Conservation (phyloP, 2,797 vertebrate genomes). For the Melanotaenia boesemani region DNA sequence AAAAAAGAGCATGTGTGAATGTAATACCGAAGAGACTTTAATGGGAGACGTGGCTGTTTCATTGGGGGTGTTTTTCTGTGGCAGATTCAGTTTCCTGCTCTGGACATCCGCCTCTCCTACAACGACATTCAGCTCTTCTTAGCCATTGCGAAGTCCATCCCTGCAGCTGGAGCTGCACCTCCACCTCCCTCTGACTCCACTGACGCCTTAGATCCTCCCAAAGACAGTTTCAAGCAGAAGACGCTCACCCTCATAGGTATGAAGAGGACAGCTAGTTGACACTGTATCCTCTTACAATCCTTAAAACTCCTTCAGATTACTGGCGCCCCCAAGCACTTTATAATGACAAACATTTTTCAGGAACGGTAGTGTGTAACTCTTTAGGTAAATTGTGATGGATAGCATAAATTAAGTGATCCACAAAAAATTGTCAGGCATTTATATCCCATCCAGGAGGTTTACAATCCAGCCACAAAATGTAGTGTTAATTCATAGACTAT, state of each 20-base stretch:
- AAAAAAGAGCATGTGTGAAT: background rate
- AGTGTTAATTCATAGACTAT: too few relatives aligned
- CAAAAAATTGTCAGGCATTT: too few relatives aligned
- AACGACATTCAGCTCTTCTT: conserved; percentile 97
- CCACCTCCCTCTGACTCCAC: conserved; percentile 40
- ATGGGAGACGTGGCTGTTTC: background rate
- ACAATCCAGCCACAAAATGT: too few relatives aligned
- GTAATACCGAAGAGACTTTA: background rate
- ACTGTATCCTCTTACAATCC: too few relatives aligned
- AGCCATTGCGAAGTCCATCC: conserved; percentile 95
- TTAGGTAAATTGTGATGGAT: too few relatives aligned
- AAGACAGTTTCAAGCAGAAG: conserved; percentile 77
- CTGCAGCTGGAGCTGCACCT: conserved; percentile 69
- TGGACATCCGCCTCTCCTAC: conserved; percentile 97
- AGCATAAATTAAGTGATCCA: too few relatives aligned
- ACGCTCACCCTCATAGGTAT: conserved; percentile 90
- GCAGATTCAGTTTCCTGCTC: conserved; percentile 94
- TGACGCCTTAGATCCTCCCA: conserved; percentile 47
- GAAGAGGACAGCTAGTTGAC: background rate
- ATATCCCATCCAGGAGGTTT: too few relatives aligned
- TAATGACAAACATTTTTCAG: too few relatives aligned
- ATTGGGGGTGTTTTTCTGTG: conserved; percentile 9
- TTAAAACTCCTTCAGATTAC: too few relatives aligned
- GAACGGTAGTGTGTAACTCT: too few relatives aligned
- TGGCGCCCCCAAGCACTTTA: too few relatives aligned